These are phyloP conservation scores for Rhinatrema bivittatum DNA, from an alignment of 2,797 vertebrate genomes.

Conservation along the genomic window DNA sequence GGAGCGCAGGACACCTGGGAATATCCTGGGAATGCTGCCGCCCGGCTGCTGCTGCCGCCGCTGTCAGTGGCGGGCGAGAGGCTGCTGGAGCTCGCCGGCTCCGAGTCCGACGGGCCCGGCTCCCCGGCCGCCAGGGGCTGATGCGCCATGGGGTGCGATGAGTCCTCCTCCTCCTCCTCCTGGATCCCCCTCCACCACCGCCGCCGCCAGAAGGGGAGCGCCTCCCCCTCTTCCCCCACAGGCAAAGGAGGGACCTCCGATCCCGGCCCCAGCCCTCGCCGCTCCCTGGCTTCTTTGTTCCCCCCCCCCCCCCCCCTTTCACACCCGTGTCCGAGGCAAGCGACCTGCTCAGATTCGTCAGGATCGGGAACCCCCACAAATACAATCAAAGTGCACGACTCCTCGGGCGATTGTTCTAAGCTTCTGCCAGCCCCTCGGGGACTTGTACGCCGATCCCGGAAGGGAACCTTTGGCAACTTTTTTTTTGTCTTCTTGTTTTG, in stretches of 20 bases:
- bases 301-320: not conserved
- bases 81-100: slow-evolving; percentile 40
- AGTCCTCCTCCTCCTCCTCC: slow-evolving; percentile 1
- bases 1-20: slow-evolving; percentile 68
- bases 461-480: not conserved
- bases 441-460: slow-evolving; percentile 10
- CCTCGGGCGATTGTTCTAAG: too few species aligned
- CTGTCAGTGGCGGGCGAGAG: slow-evolving; percentile 14
- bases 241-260: too few species aligned
- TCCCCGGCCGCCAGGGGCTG: slow-evolving; percentile 39
- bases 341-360: too few species aligned
- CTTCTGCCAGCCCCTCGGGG: too few species aligned
- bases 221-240: not conserved
- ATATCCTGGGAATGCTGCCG: slow-evolving; percentile 45
- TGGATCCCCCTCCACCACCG: not conserved
- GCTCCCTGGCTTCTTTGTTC: too few species aligned
- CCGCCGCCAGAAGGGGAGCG: slow-evolving; percentile 14
- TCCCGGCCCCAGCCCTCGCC: too few species aligned
- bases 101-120: slow-evolving; percentile 48
- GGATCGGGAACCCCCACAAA: too few species aligned
- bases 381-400: too few species aligned
- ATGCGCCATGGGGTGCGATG: slow-evolving; percentile 3
- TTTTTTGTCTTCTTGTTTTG: not conserved
- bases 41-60: slow-evolving; percentile 8
- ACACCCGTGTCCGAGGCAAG: too few species aligned